Conservation (phyloP, 2,113 vertebrate genomes). For the Hippocampus mohnikei region DNA sequence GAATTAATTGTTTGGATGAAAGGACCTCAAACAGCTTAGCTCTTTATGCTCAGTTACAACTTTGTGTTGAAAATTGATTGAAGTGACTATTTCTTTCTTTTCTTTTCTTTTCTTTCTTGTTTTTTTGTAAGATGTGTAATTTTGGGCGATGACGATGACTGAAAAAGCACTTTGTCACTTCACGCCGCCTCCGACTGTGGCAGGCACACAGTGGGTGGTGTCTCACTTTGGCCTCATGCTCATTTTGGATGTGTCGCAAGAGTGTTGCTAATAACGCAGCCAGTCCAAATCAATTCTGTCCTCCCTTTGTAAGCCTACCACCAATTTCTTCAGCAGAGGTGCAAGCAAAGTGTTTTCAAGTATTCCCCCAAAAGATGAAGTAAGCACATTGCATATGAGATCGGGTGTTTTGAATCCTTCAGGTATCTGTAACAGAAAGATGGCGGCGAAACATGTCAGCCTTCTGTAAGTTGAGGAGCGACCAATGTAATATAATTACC, state of each 20-base stretch:
- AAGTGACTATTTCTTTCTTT: background rate
- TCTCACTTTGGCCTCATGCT: constrained; percentile 13
- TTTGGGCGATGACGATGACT: background rate
- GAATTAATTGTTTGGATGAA: background rate
- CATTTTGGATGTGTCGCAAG: constrained; percentile 8
- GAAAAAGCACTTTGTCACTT: constrained; percentile 3
- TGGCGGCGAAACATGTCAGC: no score
- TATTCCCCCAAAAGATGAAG: no score
- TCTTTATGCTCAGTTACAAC: background rate
- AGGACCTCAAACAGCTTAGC: background rate
- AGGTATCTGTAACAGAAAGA: no score
- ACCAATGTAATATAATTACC: no score
- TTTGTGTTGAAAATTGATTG: background rate
- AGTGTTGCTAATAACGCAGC: constrained; percentile 32
- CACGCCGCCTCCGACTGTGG: background rate
- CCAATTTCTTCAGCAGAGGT: no score
- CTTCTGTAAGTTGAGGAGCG: no score
- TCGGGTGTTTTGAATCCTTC: no score
- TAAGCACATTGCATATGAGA: no score
- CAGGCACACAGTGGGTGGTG: background rate
- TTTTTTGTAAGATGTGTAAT: background rate
- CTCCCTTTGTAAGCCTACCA: background rate
- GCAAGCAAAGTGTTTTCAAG: no score
- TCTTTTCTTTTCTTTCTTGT: background rate
- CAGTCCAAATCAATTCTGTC: constrained; percentile 28